phyloP scores from a whole-genome alignment of 2,888 invertebrate genomes.

The Arrhopalites spinosus region DNA sequence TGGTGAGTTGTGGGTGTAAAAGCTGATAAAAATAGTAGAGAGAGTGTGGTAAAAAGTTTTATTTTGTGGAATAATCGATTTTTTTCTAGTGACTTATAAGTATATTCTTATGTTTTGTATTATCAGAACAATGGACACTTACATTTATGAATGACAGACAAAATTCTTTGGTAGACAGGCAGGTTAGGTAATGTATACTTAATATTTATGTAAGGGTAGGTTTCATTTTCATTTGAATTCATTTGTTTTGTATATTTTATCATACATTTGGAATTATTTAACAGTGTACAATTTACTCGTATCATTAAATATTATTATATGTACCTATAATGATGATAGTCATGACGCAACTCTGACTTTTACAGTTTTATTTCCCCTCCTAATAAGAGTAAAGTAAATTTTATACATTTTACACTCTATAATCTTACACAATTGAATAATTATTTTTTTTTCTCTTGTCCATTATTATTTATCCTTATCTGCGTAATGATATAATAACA shows the following conservation, averaged over 20 bases:
- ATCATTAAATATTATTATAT: background rate
- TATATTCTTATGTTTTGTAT: no score
- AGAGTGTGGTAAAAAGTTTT: background rate
- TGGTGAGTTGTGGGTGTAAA: background rate
- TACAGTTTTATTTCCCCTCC: background rate
- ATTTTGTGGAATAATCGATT: background rate
- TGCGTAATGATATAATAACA: no score
- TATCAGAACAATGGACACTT: no score
- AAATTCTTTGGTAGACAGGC: background rate
- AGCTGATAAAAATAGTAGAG: background rate
- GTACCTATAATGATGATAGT: conserved; percentile 13
- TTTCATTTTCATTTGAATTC: background rate
- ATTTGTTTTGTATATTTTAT: background rate
- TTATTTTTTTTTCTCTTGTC: background rate
- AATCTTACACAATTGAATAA: background rate
- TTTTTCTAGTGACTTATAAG: no score
- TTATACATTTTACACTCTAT: background rate
- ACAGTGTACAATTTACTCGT: background rate
- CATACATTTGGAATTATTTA: background rate
- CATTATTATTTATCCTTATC: no score
- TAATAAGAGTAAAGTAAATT: background rate
- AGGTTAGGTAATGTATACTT: background rate
- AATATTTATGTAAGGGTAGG: background rate
- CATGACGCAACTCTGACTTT: conserved; percentile 21
- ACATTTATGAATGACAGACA: no score